Conservation (phyloP, 1,140 invertebrate genomes). For the Drosophila parabipectinata region DNA sequence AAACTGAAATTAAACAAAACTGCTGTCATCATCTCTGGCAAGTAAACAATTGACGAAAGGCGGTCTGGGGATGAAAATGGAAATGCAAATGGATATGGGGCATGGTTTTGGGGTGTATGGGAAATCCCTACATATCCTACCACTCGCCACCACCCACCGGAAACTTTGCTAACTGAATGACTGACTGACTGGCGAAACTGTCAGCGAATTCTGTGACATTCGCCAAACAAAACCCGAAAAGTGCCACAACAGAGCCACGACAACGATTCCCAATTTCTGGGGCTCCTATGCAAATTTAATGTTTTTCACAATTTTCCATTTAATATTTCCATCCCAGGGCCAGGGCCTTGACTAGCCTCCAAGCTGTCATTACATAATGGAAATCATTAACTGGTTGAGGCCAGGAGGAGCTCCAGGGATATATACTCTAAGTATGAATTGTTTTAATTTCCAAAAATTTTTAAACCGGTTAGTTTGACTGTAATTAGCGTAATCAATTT, state of each 20-base stretch:
- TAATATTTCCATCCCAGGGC: slow-evolving; percentile 32
- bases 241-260: slow-evolving; percentile 15
- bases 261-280: slow-evolving; percentile 37
- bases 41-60: slow-evolving; percentile 74
- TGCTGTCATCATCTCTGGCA: slow-evolving; percentile 62
- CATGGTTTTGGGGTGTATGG: background rate
- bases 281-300: slow-evolving; percentile 69
- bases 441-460: no score
- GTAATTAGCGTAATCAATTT: slow-evolving; percentile 78
- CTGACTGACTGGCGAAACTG: slow-evolving; percentile 60
- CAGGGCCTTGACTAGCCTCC: slow-evolving; percentile 18
- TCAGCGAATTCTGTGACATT: slow-evolving; percentile 61
- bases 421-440: background rate
- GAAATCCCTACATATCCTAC: background rate
- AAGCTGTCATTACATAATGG: slow-evolving; percentile 75
- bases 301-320: slow-evolving; percentile 52
- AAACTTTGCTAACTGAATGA: slow-evolving; percentile 48
- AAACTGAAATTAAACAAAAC: slow-evolving; percentile 67
- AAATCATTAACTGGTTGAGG: slow-evolving; percentile 65
- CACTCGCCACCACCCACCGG: background rate
- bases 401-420: background rate
- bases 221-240: slow-evolving; percentile 28
- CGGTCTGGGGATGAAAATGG: slow-evolving; percentile 5
- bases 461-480: no score
- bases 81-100: background rate